phyloP scores from a whole-genome alignment of 2,113 vertebrate genomes.

The Isurus oxyrinchus region DNA sequence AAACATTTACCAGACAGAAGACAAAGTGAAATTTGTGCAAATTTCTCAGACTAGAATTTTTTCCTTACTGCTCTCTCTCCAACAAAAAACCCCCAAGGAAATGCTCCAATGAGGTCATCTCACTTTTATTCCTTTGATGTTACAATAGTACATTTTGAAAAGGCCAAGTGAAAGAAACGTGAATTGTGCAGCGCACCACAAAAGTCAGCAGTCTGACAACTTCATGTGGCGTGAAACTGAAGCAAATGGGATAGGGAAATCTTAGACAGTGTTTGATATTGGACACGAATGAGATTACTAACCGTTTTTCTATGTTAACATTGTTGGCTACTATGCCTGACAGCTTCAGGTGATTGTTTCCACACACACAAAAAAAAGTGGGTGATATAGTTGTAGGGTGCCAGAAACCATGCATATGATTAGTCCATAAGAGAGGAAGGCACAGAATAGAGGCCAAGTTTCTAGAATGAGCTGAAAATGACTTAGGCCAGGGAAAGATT shows the following conservation, averaged over 20 bases:
- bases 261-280: no score
- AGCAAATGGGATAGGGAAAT: neutral
- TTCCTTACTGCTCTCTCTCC: neutral
- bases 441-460: neutral
- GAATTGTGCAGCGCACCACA: neutral
- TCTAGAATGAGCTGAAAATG: neutral
- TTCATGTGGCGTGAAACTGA: neutral
- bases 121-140: neutral
- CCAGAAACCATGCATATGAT: no score
- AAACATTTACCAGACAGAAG: neutral
- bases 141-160: neutral
- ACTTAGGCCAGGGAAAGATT: neutral
- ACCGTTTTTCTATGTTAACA: neutral
- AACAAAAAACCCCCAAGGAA: neutral
- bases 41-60: no score
- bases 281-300: neutral
- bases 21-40: no score
- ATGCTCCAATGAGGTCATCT: neutral
- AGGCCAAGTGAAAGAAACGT: neutral
- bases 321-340: neutral
- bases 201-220: neutral
- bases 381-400: neutral
- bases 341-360: neutral
- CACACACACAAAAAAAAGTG: neutral
- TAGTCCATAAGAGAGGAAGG: neutral